These are phyloP conservation scores for Rhagonycha fulva DNA, from an alignment of 2,888 invertebrate species.

Conservation along the genomic window DNA sequence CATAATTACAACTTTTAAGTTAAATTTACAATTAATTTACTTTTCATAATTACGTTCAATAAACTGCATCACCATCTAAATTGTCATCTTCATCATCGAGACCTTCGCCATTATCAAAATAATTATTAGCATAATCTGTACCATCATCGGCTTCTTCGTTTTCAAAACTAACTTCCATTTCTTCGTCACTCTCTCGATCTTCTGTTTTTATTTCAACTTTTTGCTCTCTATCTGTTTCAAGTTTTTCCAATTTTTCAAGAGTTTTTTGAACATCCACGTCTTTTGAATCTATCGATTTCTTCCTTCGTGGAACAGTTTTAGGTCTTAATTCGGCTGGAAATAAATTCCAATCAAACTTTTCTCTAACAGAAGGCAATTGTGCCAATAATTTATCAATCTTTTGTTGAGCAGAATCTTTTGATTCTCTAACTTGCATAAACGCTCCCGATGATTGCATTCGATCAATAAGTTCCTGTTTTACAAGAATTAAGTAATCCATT, in stretches of 20 bases:
- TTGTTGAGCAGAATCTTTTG: constrained; percentile 58
- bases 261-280: constrained; percentile 37
- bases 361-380: constrained; percentile 54
- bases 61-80: constrained; percentile 81
- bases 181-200: constrained; percentile 62
- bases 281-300: constrained; percentile 41
- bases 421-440: constrained; percentile 59
- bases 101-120: constrained; percentile 86
- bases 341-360: constrained; percentile 63
- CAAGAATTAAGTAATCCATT: constrained; percentile 70
- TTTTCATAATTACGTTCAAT: constrained; percentile 53
- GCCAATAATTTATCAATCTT: constrained; percentile 63
- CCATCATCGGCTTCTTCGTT: constrained; percentile 89
- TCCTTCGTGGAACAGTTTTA: constrained; percentile 53
- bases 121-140: constrained; percentile 85
- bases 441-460: constrained; percentile 71
- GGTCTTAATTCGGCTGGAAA: constrained; percentile 68
- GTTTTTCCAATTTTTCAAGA: constrained; percentile 59
- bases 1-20: not conserved
- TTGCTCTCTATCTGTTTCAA: constrained; percentile 65
- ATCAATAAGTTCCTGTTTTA: constrained; percentile 75
- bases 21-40: not conserved
- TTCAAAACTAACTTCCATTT: constrained; percentile 68
- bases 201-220: constrained; percentile 57
- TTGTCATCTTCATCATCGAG: constrained; percentile 88